These are phyloP conservation scores for Bufotes viridis DNA, from an alignment of 2,797 vertebrate species.

Conservation along the genomic window DNA sequence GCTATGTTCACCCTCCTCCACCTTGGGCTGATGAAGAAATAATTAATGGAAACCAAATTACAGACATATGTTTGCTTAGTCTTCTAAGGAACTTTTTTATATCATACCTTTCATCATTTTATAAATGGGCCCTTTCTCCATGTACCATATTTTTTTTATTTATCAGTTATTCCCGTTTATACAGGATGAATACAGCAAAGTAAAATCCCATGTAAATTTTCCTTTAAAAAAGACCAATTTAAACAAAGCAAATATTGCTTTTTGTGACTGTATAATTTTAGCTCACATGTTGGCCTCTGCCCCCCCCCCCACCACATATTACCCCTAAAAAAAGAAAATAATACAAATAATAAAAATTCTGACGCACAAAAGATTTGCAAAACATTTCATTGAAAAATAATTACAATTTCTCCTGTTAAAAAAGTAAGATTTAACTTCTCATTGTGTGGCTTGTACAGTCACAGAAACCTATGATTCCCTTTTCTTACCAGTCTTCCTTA, in stretches of 20 bases:
- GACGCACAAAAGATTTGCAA: slow-evolving; percentile 70
- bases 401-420: slow-evolving; percentile 72
- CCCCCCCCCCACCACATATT: not conserved
- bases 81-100: not conserved
- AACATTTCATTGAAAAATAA: slow-evolving; percentile 71
- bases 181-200: not conserved
- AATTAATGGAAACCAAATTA: not conserved
- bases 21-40: not conserved
- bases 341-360: slow-evolving; percentile 55
- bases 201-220: not conserved
- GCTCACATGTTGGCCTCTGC: not conserved
- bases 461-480: slow-evolving; percentile 68
- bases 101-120: not conserved
- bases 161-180: not conserved
- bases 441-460: slow-evolving; percentile 69
- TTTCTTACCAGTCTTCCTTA: slow-evolving; percentile 74
- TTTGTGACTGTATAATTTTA: not conserved
- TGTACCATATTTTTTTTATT: not conserved
- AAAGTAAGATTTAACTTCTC: slow-evolving; percentile 65
- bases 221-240: slow-evolving; percentile 1
- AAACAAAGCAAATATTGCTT: slow-evolving; percentile 13
- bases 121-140: not conserved
- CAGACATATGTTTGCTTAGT: not conserved
- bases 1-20: not conserved
- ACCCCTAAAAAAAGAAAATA: slow-evolving; percentile 38